A percentile compares a stretch with the other conserved stretches of the same genome.
Conservation (phyloP, 2,888 invertebrate species). For the Hypselothyrea guttata region DNA sequence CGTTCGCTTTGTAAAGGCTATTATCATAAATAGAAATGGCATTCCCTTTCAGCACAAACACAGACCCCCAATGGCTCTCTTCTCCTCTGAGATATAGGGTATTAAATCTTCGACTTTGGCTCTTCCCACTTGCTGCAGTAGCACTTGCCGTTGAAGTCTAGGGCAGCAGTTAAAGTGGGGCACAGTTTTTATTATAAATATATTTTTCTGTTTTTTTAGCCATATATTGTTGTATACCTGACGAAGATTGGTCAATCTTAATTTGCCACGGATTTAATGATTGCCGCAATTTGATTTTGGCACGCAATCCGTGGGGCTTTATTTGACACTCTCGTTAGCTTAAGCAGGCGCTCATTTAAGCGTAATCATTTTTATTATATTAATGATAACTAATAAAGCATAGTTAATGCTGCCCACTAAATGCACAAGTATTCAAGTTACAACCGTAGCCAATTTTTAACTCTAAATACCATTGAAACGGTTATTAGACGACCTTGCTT, state of each 20-base stretch:
- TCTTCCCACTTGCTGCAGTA: not conserved
- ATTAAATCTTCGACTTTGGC: too few species aligned
- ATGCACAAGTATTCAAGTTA: too few species aligned
- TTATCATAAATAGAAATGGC: slow-evolving; percentile 6
- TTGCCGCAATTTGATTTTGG: slow-evolving; percentile 16
- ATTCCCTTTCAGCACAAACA: too few species aligned
- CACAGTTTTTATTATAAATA: slow-evolving; percentile 21
- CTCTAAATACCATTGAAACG: too few species aligned
- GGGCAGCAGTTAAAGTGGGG: slow-evolving; percentile 23
- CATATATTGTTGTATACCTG: slow-evolving; percentile 1
- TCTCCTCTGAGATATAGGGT: too few species aligned
- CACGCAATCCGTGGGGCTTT: slow-evolving; percentile 2
- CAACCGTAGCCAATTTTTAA: too few species aligned
- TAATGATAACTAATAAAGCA: too few species aligned
- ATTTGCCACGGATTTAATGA: slow-evolving; percentile 24
- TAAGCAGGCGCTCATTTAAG: slow-evolving; percentile 6
- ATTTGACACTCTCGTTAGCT: slow-evolving; percentile 15
- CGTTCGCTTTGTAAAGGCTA: slow-evolving; percentile 6
- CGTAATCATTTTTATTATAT: slow-evolving; percentile 3
- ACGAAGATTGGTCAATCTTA: slow-evolving; percentile 24
- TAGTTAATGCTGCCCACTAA: not conserved
- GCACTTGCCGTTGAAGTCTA: slow-evolving; percentile 21
- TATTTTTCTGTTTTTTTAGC: too few species aligned
- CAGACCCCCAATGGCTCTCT: not conserved
- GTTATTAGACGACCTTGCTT: too few species aligned